Evolutionary conservation across 2,888 invertebrate species (phyloP).

Genomic region (Eugnorisma glareosa): DNA sequence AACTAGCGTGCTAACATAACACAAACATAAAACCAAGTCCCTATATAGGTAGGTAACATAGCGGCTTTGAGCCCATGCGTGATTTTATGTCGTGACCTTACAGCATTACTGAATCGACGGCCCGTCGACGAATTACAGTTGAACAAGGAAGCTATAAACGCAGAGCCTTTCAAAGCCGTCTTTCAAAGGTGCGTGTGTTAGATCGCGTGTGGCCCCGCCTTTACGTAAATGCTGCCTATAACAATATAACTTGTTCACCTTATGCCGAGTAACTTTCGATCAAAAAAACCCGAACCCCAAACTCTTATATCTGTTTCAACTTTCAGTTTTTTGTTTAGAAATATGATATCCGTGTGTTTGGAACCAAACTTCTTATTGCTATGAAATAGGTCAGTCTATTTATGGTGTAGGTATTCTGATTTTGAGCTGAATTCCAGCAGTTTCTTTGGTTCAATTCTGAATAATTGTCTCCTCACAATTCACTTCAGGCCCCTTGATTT

Average conservation of each 20-base stretch:
- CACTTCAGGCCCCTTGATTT: background rate
- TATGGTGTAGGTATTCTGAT: background rate
- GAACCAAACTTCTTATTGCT: conserved; percentile 10
- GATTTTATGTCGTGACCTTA: conserved; percentile 58
- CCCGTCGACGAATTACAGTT: conserved; percentile 57
- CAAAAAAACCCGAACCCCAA: conserved; percentile 35
- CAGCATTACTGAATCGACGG: conserved; percentile 55
- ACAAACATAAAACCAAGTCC: conserved; percentile 24
- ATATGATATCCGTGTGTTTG: conserved; percentile 15
- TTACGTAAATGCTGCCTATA: conserved; percentile 63
- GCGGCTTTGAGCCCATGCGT: conserved; percentile 47
- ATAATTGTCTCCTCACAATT: background rate
- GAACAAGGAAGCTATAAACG: conserved; percentile 65
- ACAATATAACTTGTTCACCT: conserved; percentile 65
- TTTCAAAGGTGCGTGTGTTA: conserved; percentile 62
- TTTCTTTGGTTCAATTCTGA: background rate
- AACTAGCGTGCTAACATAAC: conserved; percentile 53
- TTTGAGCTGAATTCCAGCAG: background rate
- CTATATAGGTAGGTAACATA: conserved; percentile 18
- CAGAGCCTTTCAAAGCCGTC: conserved; percentile 52
- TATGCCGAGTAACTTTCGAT: conserved; percentile 53
- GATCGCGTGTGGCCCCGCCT: conserved; percentile 64
- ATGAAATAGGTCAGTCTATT: conserved; percentile 2
- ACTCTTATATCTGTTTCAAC: conserved; percentile 19
- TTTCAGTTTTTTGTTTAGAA: conserved; percentile 26